Conservation (phyloP, 2,797 vertebrate genomes). For the Halcyon smyrnensis region DNA sequence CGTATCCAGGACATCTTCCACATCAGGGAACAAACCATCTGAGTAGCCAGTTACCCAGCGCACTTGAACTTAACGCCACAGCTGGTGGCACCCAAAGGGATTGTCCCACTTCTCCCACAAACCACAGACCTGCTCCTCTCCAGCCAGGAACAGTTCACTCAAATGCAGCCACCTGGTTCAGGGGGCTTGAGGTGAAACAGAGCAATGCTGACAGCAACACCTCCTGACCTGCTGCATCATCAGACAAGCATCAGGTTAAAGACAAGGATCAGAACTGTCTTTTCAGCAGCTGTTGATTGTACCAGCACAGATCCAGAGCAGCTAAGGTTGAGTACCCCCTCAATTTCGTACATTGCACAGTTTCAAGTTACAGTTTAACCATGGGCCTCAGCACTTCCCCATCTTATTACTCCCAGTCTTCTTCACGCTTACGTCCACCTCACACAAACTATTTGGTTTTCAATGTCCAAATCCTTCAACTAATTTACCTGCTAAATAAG, state of each 20-base stretch:
- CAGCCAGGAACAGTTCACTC: neutral
- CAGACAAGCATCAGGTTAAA: neutral
- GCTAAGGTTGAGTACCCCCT: neutral
- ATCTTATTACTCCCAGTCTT: neutral
- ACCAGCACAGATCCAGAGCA: neutral
- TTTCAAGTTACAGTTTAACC: neutral
- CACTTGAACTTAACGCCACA: neutral
- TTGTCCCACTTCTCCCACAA: neutral
- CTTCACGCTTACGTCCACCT: neutral
- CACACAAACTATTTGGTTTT: neutral
- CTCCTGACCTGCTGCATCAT: neutral
- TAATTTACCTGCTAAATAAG: neutral
- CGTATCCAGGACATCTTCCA: neutral
- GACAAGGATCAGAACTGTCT: neutral
- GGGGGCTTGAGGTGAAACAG: neutral
- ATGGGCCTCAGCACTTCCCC: neutral
- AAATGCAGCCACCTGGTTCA: neutral
- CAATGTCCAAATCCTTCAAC: neutral
- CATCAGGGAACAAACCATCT: neutral
- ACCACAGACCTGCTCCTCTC: fast-evolving
- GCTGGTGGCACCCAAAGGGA: neutral
- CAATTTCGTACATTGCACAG: fast-evolving
- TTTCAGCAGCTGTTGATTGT: neutral
- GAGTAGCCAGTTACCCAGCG: neutral
- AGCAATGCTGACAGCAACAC: neutral